Conservation (phyloP, 1,140 invertebrate species). For the Mylabris phalerata region DNA sequence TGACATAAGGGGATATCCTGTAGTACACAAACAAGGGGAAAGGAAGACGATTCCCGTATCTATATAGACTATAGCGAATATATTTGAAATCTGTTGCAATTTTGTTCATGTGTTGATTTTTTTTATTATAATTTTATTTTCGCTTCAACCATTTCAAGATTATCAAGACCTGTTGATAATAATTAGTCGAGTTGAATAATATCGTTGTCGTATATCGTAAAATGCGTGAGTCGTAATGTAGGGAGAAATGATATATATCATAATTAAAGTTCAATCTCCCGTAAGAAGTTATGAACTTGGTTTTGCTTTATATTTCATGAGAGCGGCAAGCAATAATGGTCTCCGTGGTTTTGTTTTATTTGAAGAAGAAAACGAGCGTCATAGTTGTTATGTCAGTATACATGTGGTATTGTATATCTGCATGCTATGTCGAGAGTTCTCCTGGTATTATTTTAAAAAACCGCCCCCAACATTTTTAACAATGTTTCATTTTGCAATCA, state of each 20-base stretch:
- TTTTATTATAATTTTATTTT: too few relatives aligned
- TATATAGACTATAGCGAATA: too few relatives aligned
- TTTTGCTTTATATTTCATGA: conserved; percentile 17
- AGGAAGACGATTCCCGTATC: too few relatives aligned
- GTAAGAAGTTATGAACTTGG: conserved; percentile 17
- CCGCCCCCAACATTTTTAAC: too few relatives aligned
- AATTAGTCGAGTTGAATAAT: conserved; percentile 15
- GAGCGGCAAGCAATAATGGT: conserved; percentile 15
- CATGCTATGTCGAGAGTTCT: conserved; percentile 1
- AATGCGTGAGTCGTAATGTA: conserved; percentile 15
- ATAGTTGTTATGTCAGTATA: conserved; percentile 15
- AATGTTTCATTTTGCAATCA: too few relatives aligned
- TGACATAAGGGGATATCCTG: conserved; percentile 11
- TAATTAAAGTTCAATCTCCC: conserved; percentile 17
- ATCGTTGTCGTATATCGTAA: conserved; percentile 12
- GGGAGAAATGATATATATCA: conserved; percentile 17
- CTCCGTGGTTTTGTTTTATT: conserved; percentile 12
- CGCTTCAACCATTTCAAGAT: too few relatives aligned
- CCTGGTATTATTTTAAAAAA: conserved; percentile 10
- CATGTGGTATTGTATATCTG: conserved; percentile 9
- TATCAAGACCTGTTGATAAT: conserved; percentile 7
- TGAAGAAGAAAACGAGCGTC: conserved; percentile 6
- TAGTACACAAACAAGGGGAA: background rate
- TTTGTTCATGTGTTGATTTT: too few relatives aligned
- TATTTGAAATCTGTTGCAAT: too few relatives aligned